Evolutionary conservation across 1,140 invertebrate species (phyloP).

Genomic region (Hydropsyche tenuis): DNA sequence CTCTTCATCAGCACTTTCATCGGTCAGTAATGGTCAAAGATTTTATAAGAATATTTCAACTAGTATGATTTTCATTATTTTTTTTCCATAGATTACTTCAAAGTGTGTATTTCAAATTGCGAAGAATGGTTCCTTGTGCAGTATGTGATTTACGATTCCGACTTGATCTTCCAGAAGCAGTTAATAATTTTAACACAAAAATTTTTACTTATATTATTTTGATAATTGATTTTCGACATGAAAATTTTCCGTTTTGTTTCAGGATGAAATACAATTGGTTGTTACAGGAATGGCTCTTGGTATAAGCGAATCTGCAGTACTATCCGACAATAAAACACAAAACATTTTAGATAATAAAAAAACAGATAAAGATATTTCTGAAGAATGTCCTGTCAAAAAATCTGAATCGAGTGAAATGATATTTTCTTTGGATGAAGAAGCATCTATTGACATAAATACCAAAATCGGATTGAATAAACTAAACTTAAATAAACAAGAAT

Average conservation of each 20-base stretch:
- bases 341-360: constrained; percentile 9
- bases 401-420: constrained; percentile 64
- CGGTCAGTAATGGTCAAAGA: constrained; percentile 30
- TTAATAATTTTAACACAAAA: no score
- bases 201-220: constrained; percentile 31
- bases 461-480: constrained; percentile 29
- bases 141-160: constrained; percentile 80
- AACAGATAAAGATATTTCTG: neutral
- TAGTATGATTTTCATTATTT: neutral
- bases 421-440: constrained; percentile 76
- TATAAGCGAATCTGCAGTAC: constrained; percentile 63
- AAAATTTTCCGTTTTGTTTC: constrained; percentile 40
- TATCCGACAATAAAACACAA: constrained; percentile 18
- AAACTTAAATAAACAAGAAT: constrained; percentile 27
- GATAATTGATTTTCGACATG: constrained; percentile 4
- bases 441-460: constrained; percentile 51
- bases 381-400: constrained; percentile 34
- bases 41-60: neutral
- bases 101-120: constrained; percentile 85
- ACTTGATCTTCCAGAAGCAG: constrained; percentile 80
- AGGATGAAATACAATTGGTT: constrained; percentile 90
- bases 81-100: constrained; percentile 59
- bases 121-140: constrained; percentile 83
- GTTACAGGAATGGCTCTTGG: constrained; percentile 76
- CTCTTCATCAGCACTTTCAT: constrained; percentile 46